These are phyloP conservation scores for Leuciscus idus DNA, from an alignment of 2,113 vertebrate genomes.

Conservation along the genomic window DNA sequence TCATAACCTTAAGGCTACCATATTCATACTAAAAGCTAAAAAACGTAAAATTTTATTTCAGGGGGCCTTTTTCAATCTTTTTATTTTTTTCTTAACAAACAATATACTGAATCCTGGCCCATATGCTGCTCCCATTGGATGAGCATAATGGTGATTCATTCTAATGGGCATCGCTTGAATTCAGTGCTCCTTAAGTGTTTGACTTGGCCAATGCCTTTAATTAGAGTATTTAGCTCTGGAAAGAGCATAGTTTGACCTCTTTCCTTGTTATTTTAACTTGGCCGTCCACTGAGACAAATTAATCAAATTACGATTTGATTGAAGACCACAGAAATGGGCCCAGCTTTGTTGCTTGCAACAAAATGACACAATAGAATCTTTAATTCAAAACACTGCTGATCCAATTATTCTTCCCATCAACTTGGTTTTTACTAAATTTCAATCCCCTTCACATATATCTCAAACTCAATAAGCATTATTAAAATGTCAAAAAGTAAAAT, in stretches of 20 bases:
- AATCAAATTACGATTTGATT: conserved; percentile 27
- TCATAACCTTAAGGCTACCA: too few relatives aligned
- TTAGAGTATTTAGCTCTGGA: conserved; percentile 23
- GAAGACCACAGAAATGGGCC: conserved; percentile 19
- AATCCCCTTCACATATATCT: not conserved
- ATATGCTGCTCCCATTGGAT: not conserved
- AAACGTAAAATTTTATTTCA: too few relatives aligned
- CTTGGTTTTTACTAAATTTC: not conserved
- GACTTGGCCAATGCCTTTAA: conserved; percentile 1
- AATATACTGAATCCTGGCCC: not conserved
- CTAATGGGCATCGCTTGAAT: not conserved
- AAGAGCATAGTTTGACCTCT: conserved; percentile 1
- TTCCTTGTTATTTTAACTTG: conserved; percentile 11
- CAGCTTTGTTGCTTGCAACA: not conserved
- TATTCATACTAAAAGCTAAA: too few relatives aligned
- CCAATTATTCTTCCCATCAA: not conserved
- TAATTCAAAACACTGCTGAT: conserved; percentile 4
- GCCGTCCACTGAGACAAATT: not conserved
- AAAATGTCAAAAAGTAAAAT: not conserved
- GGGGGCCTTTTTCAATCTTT: too few relatives aligned
- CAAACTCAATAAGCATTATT: not conserved
- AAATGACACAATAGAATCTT: not conserved
- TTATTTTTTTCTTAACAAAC: not conserved
- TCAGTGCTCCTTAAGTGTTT: not conserved
- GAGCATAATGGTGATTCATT: not conserved